Conservation (phyloP, 1,140 invertebrate genomes). For the Pachypeltis micranthus region DNA sequence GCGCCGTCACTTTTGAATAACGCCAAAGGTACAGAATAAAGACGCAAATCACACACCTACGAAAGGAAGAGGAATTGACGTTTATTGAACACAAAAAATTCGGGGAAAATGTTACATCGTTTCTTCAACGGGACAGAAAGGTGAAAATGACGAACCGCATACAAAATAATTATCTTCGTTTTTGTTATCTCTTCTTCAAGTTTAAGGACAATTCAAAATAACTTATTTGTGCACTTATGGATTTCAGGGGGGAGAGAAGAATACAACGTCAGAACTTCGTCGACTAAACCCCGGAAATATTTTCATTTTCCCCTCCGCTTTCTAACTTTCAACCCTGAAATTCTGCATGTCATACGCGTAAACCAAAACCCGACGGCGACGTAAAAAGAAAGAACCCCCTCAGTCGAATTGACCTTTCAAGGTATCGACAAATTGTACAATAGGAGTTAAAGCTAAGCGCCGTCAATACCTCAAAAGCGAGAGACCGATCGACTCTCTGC, state of each 20-base stretch:
- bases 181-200: neutral
- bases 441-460: too few species aligned
- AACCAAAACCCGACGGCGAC: too few species aligned
- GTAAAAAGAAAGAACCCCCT: too few species aligned
- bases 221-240: neutral
- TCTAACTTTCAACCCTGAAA: too few species aligned
- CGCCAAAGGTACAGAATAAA: slow-evolving; percentile 16
- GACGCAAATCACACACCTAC: neutral
- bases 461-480: too few species aligned
- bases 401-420: too few species aligned
- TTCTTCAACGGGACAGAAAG: neutral
- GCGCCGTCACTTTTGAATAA: slow-evolving; percentile 22
- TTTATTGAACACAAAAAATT: slow-evolving; percentile 1
- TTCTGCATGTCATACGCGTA: too few species aligned
- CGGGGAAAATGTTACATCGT: neutral
- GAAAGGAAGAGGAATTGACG: slow-evolving; percentile 7
- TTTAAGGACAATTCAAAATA: neutral
- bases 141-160: neutral
- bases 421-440: too few species aligned
- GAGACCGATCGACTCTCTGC: too few species aligned
- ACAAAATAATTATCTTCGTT: neutral
- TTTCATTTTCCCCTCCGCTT: neutral
- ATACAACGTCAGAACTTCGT: too few species aligned
- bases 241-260: too few species aligned
- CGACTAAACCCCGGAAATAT: too few species aligned